Evolutionary conservation across 1,140 invertebrate species (phyloP), one percentile per base, ranked within the genome.

Genomic region (Oreohelix idahoensis): DNA sequence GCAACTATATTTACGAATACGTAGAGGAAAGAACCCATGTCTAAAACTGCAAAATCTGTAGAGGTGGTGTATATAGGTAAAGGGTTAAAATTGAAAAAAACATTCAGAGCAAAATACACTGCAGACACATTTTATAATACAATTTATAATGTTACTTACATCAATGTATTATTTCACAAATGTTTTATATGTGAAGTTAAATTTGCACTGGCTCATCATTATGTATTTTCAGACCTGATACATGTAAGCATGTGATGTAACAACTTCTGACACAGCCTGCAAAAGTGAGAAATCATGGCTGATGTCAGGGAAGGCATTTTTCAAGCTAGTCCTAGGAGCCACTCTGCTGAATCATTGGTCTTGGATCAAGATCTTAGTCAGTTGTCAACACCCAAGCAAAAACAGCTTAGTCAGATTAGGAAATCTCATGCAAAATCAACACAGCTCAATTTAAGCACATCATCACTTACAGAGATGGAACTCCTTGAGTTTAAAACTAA

Each of bases 281-380:
- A 81, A 79, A 78, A 36, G 73, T 53, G 0, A 76, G 42, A 45
- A 66, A 86, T 38, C 11, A 87, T 88, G 83, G 84, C 87, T 71
- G 85, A 86, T 49, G 39, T 75, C 26, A 73, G 86, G 35, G 86
- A 85, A 42, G 86, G 88, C 58, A 0, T 32, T 2, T 87, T 86
- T 13, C 58, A 83, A 26, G 81, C 74, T n/a, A 87, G 86, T 69
- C 79, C 81, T 39, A 79, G 80, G 15, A 89, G 87, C 63, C 88
- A 87, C 70, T 87, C 85, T 69, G 87, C 86, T 35, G 87, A 86
- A 71, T 89, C 88, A n/a, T 84, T 88, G 38, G 85, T 89, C 38
- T 84, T 89, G 38, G 88, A 88, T 45, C 84, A 87, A 45, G 86
- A 88, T 69, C 81, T 88, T 45, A 84, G 66, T 10, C 86, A 89